Evolutionary conservation across 2,888 invertebrate genomes (phyloP), one percentile per base, ranked within the genome.

Genomic region (Drosophila atroscutellata): DNA sequence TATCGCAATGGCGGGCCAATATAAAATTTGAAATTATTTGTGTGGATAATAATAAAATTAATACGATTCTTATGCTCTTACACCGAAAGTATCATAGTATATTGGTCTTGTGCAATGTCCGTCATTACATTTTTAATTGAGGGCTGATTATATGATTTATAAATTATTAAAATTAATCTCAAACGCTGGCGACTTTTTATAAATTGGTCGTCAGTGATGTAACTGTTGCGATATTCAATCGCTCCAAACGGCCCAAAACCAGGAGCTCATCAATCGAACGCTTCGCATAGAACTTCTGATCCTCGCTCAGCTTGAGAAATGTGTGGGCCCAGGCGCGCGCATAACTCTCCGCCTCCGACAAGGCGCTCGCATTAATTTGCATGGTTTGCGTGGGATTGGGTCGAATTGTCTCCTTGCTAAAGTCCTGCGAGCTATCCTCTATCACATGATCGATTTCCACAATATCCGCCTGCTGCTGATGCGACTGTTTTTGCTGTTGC

Each of bases 241-340:
- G 73, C 30, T 84, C 78, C 45, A 86, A 69, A 2, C 86, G 75
- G 0, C 86, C 86, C 45, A 86, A 36, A 2, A 86, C 87, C 0
- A 86, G 64, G 0, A 86, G 85, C 54, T 86, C 86, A 49, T 86
- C 86, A 36, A 86, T 86, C 1, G 89, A 85, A 7, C 86, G 87
- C 28, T 86, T 86, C 9, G 89, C 89, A 36, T 80, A 86, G 18
- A 86, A 85, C 36, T 89, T 89, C 26, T 86, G 86, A 34, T 87
- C 83, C 0, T 89, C 86, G 71, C 51, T 87, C 15, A 86, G 34
- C 34, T 83, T 87, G 11, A 89, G 76, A n/a, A 87, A 86, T 26
- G 89, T 75, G 36, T 86, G 89, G 0, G 89, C 80, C 89, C 86
- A 86, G 45, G 86, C 65, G 7, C 72, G 63, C 36, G 89, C 82